Evolutionary conservation across 2,113 vertebrate species (phyloP), one percentile per base, ranked within the genome.

Genomic region (Crotophaga sulcirostris): DNA sequence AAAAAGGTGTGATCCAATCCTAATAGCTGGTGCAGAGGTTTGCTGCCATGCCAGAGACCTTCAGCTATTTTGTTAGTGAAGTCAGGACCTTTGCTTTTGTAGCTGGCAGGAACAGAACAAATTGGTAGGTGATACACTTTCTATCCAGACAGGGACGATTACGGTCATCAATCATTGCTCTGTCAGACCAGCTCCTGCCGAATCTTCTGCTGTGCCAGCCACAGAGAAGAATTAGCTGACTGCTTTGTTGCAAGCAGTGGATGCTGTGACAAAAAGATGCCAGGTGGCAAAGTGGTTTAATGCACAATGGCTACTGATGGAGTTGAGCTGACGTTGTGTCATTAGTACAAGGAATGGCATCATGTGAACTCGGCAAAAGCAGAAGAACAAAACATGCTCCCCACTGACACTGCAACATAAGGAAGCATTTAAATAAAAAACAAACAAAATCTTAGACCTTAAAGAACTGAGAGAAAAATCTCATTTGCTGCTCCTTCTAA

Each of bases 111-210:
- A 95, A 92, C 63, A 69, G 93, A 94, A 94, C 72, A 97, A 96
- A 96, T 95, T 88, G 93, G 69, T 89, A 94, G 95, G 76, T 96
- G 90, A 93, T 67, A 74, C 74, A 87, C 87, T 94, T 96, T 91
- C 79, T 92, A 77, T 81, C 89, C 86, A 95, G 90, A 82, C 56
- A 93, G 25, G 26, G 26, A 38, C 54, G 56, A 94, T 73, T 78
- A 85, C 80, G 54, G 60, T 89, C 89, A 97, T 97, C 93, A 93
- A 89, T 98, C 96, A 95, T 67, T 84, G 38, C n/a, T 93, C 58
- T 58, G 69, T 87, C 89, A 91, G 68, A 81, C 13, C 33, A 79
- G 62, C 20, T 84, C 58, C 81, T 83, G 73, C 67, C 2, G 11
- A 91, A 72, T 66, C 93, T 89, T 94, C 87, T 96, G 82, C 55